Conservation (phyloP, 2,113 vertebrate genomes). For the Xiphophorus hellerii region DNA sequence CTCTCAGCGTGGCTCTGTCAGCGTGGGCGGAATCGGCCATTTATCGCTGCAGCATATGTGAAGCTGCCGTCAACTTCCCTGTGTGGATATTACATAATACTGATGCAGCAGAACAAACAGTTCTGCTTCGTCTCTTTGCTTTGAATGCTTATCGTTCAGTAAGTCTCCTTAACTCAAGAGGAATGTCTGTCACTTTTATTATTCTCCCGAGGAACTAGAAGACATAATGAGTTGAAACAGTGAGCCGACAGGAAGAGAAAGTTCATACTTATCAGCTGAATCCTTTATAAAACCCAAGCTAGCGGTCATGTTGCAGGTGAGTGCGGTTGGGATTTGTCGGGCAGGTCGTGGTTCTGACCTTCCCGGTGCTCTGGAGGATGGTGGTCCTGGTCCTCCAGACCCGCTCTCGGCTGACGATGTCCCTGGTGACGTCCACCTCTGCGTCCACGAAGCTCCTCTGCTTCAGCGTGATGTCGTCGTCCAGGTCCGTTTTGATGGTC, state of each 20-base stretch:
- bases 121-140: not conserved
- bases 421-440: slow-evolving; percentile 96
- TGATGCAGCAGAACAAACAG: not conserved
- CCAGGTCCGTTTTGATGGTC: slow-evolving; percentile 97
- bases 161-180: not conserved
- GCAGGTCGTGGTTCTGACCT: slow-evolving; percentile 78
- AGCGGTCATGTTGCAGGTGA: not conserved
- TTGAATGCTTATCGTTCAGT: not conserved
- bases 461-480: slow-evolving; percentile 96
- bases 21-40: not conserved
- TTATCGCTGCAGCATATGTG: not conserved
- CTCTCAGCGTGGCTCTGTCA: not conserved
- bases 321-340: not conserved
- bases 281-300: not conserved
- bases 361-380: slow-evolving; percentile 97
- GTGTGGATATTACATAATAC: not conserved
- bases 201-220: too few relatives aligned
- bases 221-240: too few relatives aligned
- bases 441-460: slow-evolving; percentile 99
- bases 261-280: not conserved
- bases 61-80: not conserved
- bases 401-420: slow-evolving; percentile 97
- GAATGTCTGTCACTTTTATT: not conserved
- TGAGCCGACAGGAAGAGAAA: not conserved
- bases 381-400: slow-evolving; percentile 98